Percentiles rank a stretch among this genome's conserved stretches.
Evolutionary conservation across 2,888 invertebrate species (phyloP).

Genomic region (Yponomeuta evonymella): DNA sequence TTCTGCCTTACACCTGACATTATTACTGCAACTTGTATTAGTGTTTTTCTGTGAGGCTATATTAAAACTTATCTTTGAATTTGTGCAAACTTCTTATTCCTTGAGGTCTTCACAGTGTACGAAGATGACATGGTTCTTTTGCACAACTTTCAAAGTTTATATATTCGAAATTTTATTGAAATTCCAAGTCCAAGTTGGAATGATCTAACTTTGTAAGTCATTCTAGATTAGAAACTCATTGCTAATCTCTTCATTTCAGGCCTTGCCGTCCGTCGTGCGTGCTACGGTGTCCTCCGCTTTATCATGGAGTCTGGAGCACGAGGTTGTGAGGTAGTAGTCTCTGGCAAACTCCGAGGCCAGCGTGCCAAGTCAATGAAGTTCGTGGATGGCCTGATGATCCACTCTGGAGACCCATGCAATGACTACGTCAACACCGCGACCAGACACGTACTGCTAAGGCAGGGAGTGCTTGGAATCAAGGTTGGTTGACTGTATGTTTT

Average conservation of each 20-base stretch:
- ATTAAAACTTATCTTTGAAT: constrained; percentile 27
- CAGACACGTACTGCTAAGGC: constrained; percentile 96
- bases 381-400: constrained; percentile 99
- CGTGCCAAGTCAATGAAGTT: constrained; percentile 99
- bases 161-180: neutral
- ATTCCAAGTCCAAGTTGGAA: no score
- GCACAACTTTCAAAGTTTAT: neutral
- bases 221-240: no score
- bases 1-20: constrained; percentile 28
- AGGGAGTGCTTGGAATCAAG: constrained; percentile 87
- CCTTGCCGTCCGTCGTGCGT: constrained; percentile 89
- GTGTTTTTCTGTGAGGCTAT: constrained; percentile 34
- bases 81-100: constrained; percentile 22
- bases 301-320: constrained; percentile 99
- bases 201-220: no score
- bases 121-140: constrained; percentile 22
- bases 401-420: constrained; percentile 98
- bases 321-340: constrained; percentile 99
- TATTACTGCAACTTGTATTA: constrained; percentile 19
- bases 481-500: constrained; percentile 54
- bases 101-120: constrained; percentile 26
- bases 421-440: constrained; percentile 99
- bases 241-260: constrained; percentile 41
- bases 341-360: constrained; percentile 98
- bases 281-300: constrained; percentile 98